phyloP scores from a whole-genome alignment of 2,888 invertebrate species.

The Noctua janthe region DNA sequence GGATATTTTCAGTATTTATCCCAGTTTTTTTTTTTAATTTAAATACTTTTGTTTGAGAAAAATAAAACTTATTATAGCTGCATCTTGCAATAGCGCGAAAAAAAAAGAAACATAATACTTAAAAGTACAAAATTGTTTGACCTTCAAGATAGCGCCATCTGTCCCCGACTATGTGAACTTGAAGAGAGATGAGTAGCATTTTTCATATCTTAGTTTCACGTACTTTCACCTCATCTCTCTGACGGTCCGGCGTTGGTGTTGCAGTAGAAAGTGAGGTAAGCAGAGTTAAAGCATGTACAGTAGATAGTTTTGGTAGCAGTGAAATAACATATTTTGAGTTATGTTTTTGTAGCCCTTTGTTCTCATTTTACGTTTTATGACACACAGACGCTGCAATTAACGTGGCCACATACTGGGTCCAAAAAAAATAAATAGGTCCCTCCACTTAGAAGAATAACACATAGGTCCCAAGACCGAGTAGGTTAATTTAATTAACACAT shows the following conservation, averaged over 20 bases:
- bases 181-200: slow-evolving; percentile 5
- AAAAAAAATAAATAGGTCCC: too few relatives aligned
- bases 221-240: slow-evolving; percentile 36
- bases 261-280: slow-evolving; percentile 18
- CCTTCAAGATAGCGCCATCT: slow-evolving; percentile 52
- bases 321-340: neutral
- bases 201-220: slow-evolving; percentile 49
- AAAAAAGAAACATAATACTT: neutral
- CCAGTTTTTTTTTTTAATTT: too few relatives aligned
- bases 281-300: neutral
- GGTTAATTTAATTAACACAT: too few relatives aligned
- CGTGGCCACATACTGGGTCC: neutral
- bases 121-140: neutral
- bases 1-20: neutral
- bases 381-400: neutral
- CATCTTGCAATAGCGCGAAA: neutral
- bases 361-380: neutral
- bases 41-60: neutral
- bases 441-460: too few relatives aligned
- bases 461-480: too few relatives aligned
- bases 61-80: neutral
- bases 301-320: neutral
- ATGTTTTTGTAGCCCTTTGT: neutral
- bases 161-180: slow-evolving; percentile 19
- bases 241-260: slow-evolving; percentile 41